Base-by-base conservation (phyloP, 1,140 invertebrate genomes). In the Apis dorsata region DNA sequence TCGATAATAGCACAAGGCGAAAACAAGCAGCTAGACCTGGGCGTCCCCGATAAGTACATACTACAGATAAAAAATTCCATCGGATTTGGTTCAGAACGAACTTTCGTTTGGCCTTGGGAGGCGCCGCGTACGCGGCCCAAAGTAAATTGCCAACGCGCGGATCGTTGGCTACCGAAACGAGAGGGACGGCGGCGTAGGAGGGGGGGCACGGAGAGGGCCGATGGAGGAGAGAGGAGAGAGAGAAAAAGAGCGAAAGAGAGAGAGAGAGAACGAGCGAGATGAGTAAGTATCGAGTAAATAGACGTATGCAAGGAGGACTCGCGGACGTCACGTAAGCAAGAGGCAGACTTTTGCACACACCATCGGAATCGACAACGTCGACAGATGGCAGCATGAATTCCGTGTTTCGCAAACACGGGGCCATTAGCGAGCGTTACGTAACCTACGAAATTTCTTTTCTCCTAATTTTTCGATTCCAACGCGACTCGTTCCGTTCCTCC, bases 11-110 rank as follows among this genome's bases (percentile, higher is more conserved):
- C 90, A 88, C 88, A 90, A 83, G 88, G 90, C 92, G 86, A 92
- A 92, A 93, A 93, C 91, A 93, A 93, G 89, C 87, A 91, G 90
- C 92, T 93, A 93, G 93, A 93, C 89, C 90, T 92, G 91, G 88
- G 83, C 90, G 90, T 91, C 88, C 86, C 89, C 90, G 93, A 93
- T 93, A 93, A 92, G 85, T 91, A 79, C 83, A 77, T 80, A 89
- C 85, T 88, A 85, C 69, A 86, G 86, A 90, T 90, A 91, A 89
- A 86, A 89, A 88, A 88, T 89, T 87, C 85, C 82, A 85, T 81
- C 85, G 77, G 79, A 89, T 89, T 89, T 89, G 88, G 75, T 85
- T 84, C 80, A 83, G 77, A 87, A 55, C 82, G 83, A 89, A 90
- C 86, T 91, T 90, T 91, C 87, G 80, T 87, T 90, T 84, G 89